Evolutionary conservation across 2,113 vertebrate species (phyloP).

Genomic region (Epinephelus moara): DNA sequence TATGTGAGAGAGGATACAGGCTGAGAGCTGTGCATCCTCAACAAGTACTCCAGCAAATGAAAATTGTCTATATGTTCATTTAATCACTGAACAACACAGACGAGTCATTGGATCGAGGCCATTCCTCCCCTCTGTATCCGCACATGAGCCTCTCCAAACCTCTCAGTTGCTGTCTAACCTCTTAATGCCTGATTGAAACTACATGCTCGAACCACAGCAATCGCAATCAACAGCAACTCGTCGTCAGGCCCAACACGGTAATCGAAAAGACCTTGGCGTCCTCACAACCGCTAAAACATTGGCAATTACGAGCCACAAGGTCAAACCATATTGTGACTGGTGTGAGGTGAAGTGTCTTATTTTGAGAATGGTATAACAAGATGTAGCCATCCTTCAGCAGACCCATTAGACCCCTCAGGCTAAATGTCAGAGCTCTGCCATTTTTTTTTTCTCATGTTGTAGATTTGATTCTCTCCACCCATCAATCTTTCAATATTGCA

Average conservation of each 20-base stretch:
- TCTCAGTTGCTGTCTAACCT: constrained; percentile 66
- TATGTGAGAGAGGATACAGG: background rate
- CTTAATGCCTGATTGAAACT: constrained; percentile 76
- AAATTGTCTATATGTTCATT: constrained; percentile 26
- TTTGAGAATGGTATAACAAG: constrained; percentile 66
- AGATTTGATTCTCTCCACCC: constrained; percentile 61
- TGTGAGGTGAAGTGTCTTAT: constrained; percentile 69
- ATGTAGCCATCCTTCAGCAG: constrained; percentile 59
- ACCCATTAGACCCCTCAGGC: constrained; percentile 64
- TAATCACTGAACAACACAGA: constrained; percentile 21
- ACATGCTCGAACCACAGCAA: constrained; percentile 60
- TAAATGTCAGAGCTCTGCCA: constrained; percentile 68
- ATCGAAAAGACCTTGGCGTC: constrained; percentile 54
- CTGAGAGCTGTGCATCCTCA: background rate
- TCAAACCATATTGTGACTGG: constrained; percentile 64
- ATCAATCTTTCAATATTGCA: constrained; percentile 66
- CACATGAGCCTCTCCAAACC: constrained; percentile 60
- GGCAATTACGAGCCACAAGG: constrained; percentile 73
- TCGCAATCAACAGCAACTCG: constrained; percentile 69
- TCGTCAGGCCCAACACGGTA: constrained; percentile 52
- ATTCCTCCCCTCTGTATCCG: constrained; percentile 30
- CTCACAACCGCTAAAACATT: constrained; percentile 54
- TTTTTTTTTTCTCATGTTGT: constrained; percentile 30
- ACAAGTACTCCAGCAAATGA: constrained; percentile 15
- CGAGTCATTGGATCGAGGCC: constrained; percentile 47